Conservation (phyloP, 2,113 vertebrate species). For the Dendrocopos noguchii region DNA sequence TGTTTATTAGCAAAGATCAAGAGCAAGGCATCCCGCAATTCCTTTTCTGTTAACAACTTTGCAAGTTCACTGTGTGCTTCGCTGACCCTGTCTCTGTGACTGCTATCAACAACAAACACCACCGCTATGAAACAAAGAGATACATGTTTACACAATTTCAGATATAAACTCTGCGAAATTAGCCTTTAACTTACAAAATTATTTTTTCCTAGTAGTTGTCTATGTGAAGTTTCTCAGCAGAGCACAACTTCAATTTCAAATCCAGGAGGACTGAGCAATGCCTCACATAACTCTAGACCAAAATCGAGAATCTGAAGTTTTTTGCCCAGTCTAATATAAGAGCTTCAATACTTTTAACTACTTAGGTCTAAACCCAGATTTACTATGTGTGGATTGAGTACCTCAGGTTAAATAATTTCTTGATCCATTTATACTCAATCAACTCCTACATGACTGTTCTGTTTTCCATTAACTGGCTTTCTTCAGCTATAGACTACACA, state of each 20-base stretch:
- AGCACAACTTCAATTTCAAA: neutral
- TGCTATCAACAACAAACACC: constrained; percentile 97
- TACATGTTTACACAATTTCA: neutral
- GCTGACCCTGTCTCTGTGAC: constrained; percentile 92
- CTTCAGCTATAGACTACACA: neutral
- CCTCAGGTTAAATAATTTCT: neutral
- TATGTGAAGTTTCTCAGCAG: neutral
- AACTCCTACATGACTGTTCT: neutral
- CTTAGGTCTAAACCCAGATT: neutral
- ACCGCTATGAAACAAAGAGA: constrained; percentile 81
- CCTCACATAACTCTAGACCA: neutral
- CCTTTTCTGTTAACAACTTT: constrained; percentile 95
- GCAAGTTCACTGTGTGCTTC: constrained; percentile 96
- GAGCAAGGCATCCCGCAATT: constrained; percentile 92
- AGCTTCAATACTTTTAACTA: neutral
- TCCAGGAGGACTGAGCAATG: neutral
- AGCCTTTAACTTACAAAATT: neutral
- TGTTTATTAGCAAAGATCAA: constrained; percentile 99
- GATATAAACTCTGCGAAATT: neutral
- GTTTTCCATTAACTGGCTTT: neutral
- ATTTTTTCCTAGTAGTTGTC: neutral
- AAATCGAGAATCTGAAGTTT: neutral
- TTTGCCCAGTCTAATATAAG: neutral
- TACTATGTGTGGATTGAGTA: neutral
- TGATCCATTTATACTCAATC: neutral